Conservation (phyloP, 2,888 invertebrate species). For the Odontocolon sp. region DNA sequence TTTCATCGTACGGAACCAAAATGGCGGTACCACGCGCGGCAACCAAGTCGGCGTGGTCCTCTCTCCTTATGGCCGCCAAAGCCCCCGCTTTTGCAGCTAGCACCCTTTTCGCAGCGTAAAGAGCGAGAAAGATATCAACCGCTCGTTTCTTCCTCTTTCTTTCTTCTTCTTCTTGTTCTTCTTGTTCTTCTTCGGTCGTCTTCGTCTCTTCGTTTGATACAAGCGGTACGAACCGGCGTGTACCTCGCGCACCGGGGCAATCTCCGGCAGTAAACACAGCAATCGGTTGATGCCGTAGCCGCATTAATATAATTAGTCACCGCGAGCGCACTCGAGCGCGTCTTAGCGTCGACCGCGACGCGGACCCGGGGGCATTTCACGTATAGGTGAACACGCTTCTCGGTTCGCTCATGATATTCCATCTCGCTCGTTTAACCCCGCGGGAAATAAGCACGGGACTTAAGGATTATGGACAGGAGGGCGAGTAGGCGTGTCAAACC, state of each 20-base stretch:
- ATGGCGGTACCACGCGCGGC: slow-evolving; percentile 51
- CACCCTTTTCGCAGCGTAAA: slow-evolving; percentile 35
- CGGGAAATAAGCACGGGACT: slow-evolving; percentile 56
- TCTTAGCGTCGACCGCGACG: slow-evolving; percentile 60
- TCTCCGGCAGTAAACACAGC: slow-evolving; percentile 79
- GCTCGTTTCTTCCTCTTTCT: slow-evolving; percentile 35
- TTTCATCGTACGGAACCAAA: no score
- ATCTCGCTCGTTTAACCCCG: slow-evolving; percentile 43
- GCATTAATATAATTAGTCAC: slow-evolving; percentile 81
- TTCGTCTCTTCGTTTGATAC: slow-evolving; percentile 70
- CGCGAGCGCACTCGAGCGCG: slow-evolving; percentile 74
- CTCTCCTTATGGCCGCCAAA: slow-evolving; percentile 47
- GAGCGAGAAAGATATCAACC: slow-evolving; percentile 11
- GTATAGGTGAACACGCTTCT: slow-evolving; percentile 56
- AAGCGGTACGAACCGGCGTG: slow-evolving; percentile 63
- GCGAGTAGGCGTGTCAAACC: slow-evolving; percentile 60
- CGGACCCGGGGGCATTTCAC: slow-evolving; percentile 65
- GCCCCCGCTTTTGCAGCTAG: slow-evolving; percentile 30
- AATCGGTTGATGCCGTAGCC: slow-evolving; percentile 78
- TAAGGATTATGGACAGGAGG: slow-evolving; percentile 66
- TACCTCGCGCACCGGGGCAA: slow-evolving; percentile 67
- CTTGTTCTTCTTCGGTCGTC: slow-evolving; percentile 33
- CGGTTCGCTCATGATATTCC: slow-evolving; percentile 28
- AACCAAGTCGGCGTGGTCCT: slow-evolving; percentile 30
- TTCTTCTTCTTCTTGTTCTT: slow-evolving; percentile 22